phyloP scores from a whole-genome alignment of 2,113 vertebrate species.

The Lagenorhynchus albirostris region DNA sequence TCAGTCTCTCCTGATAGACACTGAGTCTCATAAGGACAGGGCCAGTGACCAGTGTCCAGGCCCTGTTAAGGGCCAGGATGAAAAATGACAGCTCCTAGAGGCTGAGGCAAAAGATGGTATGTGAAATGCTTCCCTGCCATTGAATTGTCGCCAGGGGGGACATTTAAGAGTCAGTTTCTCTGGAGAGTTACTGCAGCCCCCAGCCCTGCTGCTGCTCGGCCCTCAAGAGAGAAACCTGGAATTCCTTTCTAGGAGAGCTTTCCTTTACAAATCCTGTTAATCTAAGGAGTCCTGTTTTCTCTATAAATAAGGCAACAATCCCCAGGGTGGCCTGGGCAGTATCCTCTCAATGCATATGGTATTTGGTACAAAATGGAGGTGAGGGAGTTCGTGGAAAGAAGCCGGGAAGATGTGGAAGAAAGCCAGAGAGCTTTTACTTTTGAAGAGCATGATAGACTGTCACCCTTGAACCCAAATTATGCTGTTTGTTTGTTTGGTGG shows the following conservation, averaged over 20 bases:
- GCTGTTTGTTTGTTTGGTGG: not conserved
- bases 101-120: not conserved
- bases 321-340: not conserved
- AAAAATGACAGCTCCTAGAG: not conserved
- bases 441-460: not conserved
- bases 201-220: too few species aligned
- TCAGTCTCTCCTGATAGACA: not conserved
- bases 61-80: not conserved
- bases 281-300: constrained; percentile 12
- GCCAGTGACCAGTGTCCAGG: not conserved
- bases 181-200: too few species aligned
- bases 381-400: not conserved
- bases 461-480: not conserved
- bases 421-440: not conserved
- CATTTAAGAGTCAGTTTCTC: not conserved
- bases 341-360: accelerated
- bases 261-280: not conserved
- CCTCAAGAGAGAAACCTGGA: not conserved
- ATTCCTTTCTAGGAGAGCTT: not conserved
- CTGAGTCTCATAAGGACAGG: not conserved
- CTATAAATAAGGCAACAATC: not conserved
- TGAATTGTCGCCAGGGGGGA: not conserved
- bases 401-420: not conserved
- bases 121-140: not conserved
- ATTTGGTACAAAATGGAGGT: not conserved